A percentile compares a stretch with the other conserved stretches of the same genome.
These are phyloP conservation scores for Himalopsyche anomala DNA, from an alignment of 2,888 invertebrate genomes.

Conservation along the genomic window DNA sequence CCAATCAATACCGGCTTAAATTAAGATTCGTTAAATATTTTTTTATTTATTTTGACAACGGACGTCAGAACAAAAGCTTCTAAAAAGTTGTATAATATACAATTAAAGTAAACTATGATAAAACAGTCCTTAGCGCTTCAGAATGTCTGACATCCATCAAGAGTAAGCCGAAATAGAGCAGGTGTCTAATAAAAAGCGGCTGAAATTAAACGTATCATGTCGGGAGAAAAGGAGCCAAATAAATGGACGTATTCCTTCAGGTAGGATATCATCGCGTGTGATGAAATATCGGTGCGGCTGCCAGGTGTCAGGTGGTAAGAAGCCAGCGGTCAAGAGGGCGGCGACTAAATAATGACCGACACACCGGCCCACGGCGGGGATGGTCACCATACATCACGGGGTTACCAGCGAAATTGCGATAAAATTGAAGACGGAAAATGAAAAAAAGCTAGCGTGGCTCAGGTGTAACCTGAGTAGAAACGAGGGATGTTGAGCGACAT, in stretches of 20 bases:
- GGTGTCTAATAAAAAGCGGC: conserved; percentile 22
- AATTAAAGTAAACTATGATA: too few relatives aligned
- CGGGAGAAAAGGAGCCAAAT: not conserved
- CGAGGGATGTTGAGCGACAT: too few relatives aligned
- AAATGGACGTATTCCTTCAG: not conserved
- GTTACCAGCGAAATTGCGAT: not conserved
- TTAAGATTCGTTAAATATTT: too few relatives aligned
- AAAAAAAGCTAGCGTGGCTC: not conserved
- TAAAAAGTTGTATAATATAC: too few relatives aligned
- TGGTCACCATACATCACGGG: not conserved
- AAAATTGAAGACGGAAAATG: not conserved
- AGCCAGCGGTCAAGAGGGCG: conserved; percentile 26
- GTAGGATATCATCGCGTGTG: conserved; percentile 25
- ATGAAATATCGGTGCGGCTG: conserved; percentile 29
- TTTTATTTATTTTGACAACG: too few relatives aligned
- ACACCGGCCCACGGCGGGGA: not conserved
- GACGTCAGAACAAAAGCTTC: too few relatives aligned
- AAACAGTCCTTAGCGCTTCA: not conserved
- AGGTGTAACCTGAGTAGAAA: too few relatives aligned
- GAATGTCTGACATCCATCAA: not conserved
- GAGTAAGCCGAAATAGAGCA: conserved; percentile 4
- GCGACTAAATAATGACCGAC: conserved; percentile 19
- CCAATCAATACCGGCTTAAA: too few relatives aligned
- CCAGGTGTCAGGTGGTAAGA: not conserved
- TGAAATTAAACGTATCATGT: not conserved